phyloP scores from a whole-genome alignment of 2,888 invertebrate species.

The Drosophila kambysellisi region DNA sequence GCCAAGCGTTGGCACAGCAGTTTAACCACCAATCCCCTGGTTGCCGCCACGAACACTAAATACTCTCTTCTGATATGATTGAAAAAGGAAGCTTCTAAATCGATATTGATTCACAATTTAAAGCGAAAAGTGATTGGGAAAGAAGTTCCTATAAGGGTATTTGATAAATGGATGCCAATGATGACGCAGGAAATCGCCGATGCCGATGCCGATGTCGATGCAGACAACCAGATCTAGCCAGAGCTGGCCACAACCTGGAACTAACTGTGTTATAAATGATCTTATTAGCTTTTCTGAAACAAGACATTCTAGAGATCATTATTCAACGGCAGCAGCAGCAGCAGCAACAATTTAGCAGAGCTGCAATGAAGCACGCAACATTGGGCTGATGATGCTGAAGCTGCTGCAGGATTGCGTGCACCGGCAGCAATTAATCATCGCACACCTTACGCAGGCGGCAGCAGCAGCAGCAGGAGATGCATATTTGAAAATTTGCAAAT shows the following conservation, averaged over 20 bases:
- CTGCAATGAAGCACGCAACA: conserved; percentile 50
- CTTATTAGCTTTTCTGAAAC: conserved; percentile 81
- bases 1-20: conserved; percentile 35
- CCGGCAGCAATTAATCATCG: conserved; percentile 79
- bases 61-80: conserved; percentile 1
- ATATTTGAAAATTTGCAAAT: conserved; percentile 80
- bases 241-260: conserved; percentile 49
- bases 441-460: conserved; percentile 68
- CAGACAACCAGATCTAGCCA: conserved; percentile 48
- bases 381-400: conserved; percentile 17
- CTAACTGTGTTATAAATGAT: conserved; percentile 82
- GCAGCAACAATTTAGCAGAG: conserved; percentile 28
- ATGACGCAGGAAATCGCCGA: conserved; percentile 66
- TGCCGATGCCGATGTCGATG: conserved; percentile 30
- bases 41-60: background rate
- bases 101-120: conserved; percentile 26
- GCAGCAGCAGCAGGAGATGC: conserved; percentile 71
- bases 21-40: conserved; percentile 10
- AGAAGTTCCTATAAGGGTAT: conserved; percentile 29
- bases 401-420: conserved; percentile 63
- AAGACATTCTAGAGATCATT: conserved; percentile 80
- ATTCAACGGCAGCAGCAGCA: conserved; percentile 59
- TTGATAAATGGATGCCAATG: conserved; percentile 54
- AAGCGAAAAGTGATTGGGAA: conserved; percentile 3
- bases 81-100: background rate